These are phyloP conservation scores for Aeoliscus strigatus DNA, from an alignment of 2,797 vertebrate genomes.

Conservation along the genomic window DNA sequence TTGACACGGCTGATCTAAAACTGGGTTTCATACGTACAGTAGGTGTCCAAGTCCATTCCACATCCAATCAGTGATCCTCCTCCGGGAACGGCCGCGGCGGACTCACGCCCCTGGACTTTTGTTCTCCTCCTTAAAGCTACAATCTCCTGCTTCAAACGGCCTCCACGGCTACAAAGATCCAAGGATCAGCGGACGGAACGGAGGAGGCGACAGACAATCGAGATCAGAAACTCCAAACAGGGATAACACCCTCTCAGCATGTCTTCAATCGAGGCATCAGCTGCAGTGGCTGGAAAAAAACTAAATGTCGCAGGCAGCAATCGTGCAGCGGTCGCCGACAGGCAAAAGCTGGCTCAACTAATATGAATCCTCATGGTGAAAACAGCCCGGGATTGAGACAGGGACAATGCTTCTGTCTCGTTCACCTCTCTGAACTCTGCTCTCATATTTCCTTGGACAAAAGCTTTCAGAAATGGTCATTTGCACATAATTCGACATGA, in stretches of 20 bases:
- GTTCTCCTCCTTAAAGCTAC: too few relatives aligned
- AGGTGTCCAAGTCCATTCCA: too few relatives aligned
- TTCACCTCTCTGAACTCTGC: constrained; percentile 58
- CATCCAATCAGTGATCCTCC: too few relatives aligned
- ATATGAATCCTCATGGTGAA: constrained; percentile 64
- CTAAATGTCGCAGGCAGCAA: constrained; percentile 60
- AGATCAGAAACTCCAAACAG: constrained; percentile 57
- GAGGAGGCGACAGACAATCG: constrained; percentile 35
- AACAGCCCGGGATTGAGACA: constrained; percentile 57
- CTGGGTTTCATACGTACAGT: too few relatives aligned
- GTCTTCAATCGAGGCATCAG: constrained; percentile 68
- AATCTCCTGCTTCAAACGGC: too few relatives aligned
- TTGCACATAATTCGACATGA: constrained; percentile 40
- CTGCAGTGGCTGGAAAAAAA: constrained; percentile 63
- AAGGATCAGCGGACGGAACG: constrained; percentile 50
- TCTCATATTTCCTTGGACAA: constrained; percentile 61
- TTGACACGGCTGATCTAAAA: too few relatives aligned
- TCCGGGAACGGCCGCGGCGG: too few relatives aligned
- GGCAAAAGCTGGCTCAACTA: constrained; percentile 63
- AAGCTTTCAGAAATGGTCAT: constrained; percentile 48
- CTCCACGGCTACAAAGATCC: constrained; percentile 44
- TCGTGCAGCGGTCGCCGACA: constrained; percentile 42
- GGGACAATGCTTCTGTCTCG: constrained; percentile 49
- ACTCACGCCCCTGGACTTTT: too few relatives aligned
- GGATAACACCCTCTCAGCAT: constrained; percentile 60